phyloP scores from a whole-genome alignment of 2,113 vertebrate species.

The Tragelaphus buxtoni region DNA sequence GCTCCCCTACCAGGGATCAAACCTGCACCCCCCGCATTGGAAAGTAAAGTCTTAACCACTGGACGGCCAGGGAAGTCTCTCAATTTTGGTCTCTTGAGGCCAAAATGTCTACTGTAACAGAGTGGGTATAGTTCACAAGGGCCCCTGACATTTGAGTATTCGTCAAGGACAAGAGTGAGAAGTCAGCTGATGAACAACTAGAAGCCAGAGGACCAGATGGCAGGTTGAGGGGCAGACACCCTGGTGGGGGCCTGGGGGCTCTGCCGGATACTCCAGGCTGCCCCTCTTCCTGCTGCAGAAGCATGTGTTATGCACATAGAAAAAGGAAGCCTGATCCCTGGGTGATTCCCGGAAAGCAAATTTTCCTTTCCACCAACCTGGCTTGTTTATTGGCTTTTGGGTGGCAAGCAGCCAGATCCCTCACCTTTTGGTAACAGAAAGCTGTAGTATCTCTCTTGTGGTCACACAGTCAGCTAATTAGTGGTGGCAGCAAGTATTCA shows the following conservation, averaged over 20 bases:
- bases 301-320: neutral
- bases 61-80: neutral
- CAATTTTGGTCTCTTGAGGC: neutral
- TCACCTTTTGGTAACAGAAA: neutral
- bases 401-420: neutral
- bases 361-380: neutral
- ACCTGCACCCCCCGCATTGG: neutral
- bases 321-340: neutral
- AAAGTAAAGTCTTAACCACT: neutral
- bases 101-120: neutral
- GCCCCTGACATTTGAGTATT: neutral
- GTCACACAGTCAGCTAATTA: neutral
- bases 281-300: neutral
- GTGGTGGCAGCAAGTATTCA: neutral
- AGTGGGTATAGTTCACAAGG: neutral
- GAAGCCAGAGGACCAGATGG: neutral
- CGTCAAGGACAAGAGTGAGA: neutral
- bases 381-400: neutral
- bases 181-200: neutral
- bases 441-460: neutral
- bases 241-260: neutral
- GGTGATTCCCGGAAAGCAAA: neutral
- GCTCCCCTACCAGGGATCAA: neutral
- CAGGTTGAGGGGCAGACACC: neutral
- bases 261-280: neutral